Evolutionary conservation across 2,113 vertebrate species (phyloP).

Genomic region (Lepisosteus osseus): DNA sequence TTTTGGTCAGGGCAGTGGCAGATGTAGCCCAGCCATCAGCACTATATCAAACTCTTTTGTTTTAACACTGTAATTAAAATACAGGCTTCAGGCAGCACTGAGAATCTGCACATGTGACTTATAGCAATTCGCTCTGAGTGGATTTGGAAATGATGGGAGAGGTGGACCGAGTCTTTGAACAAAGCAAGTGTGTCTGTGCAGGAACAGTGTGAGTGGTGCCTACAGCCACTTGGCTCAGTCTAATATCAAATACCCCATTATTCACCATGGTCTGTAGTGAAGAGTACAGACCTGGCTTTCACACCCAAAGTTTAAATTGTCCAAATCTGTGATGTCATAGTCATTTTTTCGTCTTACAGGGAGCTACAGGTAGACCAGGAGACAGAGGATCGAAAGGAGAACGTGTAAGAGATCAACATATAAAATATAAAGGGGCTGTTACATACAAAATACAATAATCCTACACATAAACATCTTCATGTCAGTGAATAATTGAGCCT

Average conservation of each 20-base stretch:
- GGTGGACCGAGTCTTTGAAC: background rate
- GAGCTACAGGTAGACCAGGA: slow-evolving; percentile 77
- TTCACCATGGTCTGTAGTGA: background rate
- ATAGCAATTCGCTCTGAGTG: background rate
- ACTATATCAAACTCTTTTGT: background rate
- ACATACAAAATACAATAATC: too few relatives aligned
- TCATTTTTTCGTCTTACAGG: slow-evolving; percentile 63
- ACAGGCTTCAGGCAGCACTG: background rate
- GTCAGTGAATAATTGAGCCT: too few relatives aligned
- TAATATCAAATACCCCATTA: slow-evolving; percentile 25
- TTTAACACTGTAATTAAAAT: background rate
- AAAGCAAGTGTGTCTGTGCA: background rate
- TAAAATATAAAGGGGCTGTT: too few relatives aligned
- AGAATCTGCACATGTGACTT: background rate
- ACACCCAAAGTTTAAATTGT: background rate
- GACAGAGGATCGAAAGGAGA: slow-evolving; percentile 97
- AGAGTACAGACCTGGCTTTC: too few relatives aligned
- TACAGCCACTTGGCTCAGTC: slow-evolving; percentile 22
- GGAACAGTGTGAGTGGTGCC: slow-evolving; percentile 5
- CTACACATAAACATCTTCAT: too few relatives aligned
- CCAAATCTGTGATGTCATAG: background rate
- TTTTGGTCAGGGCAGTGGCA: too few relatives aligned
- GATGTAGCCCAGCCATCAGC: too few relatives aligned
- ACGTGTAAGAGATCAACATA: slow-evolving; percentile 68
- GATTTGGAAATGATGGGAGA: background rate